Conservation (phyloP, 2,113 vertebrate species). For the Cottus gobio region DNA sequence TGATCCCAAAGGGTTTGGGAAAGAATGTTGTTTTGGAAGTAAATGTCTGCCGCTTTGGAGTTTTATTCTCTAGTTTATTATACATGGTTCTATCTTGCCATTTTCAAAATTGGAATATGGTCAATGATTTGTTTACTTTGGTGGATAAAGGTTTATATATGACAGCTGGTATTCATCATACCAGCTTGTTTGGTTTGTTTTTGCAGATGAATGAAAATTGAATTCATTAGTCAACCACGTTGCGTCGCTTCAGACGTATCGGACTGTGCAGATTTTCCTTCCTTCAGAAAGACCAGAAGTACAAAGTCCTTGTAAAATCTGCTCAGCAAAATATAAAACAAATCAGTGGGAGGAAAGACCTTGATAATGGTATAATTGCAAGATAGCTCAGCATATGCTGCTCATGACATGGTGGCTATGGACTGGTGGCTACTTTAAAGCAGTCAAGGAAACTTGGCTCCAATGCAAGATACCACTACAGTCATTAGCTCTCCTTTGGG, state of each 20-base stretch:
- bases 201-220: not conserved
- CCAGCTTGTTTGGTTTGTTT: not conserved
- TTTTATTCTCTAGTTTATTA: conserved; percentile 2
- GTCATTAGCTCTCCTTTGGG: conserved; percentile 81
- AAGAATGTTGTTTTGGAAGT: conserved; percentile 22
- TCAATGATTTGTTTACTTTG: not conserved
- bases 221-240: not conserved
- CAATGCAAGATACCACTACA: conserved; percentile 79
- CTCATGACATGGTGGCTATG: conserved; percentile 73
- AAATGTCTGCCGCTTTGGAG: conserved; percentile 28
- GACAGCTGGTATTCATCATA: not conserved
- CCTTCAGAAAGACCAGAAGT: conserved; percentile 26
- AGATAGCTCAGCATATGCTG: conserved; percentile 75
- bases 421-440: conserved; percentile 76
- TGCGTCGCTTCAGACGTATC: not conserved
- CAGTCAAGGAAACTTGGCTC: conserved; percentile 80
- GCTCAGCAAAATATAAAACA: conserved; percentile 66
- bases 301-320: conserved; percentile 37
- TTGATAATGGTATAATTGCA: conserved; percentile 78
- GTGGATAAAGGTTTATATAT: not conserved
- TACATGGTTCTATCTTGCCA: not conserved
- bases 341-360: conserved; percentile 67
- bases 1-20: conserved; percentile 36
- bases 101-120: conserved; percentile 17
- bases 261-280: conserved; percentile 2